These are phyloP conservation scores for Drosophila quinaria DNA, from an alignment of 2,888 invertebrate genomes.

Conservation along the genomic window DNA sequence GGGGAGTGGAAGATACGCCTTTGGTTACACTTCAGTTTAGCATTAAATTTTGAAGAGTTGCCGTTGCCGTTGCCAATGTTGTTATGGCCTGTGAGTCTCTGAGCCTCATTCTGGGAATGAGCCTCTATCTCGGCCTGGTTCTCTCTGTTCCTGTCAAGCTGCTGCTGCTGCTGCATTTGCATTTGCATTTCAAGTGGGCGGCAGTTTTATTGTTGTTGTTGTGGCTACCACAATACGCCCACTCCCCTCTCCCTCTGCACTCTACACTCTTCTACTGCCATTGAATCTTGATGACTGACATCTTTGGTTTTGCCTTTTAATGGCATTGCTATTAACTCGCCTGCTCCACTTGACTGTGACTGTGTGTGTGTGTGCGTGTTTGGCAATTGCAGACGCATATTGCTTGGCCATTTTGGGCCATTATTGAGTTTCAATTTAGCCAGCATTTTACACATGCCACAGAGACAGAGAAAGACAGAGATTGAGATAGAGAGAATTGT, in stretches of 20 bases:
- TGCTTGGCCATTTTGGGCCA: conserved; percentile 47
- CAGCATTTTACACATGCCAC: conserved; percentile 33
- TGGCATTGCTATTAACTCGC: conserved; percentile 60
- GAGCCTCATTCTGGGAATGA: conserved; percentile 11
- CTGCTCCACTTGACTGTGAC: conserved; percentile 23
- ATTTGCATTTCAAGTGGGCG: conserved; percentile 51
- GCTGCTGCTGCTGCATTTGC: conserved; percentile 47
- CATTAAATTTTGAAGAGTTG: conserved; percentile 80
- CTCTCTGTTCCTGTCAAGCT: conserved; percentile 27
- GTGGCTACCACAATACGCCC: conserved; percentile 60
- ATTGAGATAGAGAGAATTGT: neutral
- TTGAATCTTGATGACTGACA: conserved; percentile 40
- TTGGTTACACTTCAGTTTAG: conserved; percentile 82
- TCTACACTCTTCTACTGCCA: neutral
- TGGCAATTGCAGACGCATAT: conserved; percentile 31
- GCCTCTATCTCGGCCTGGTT: conserved; percentile 12
- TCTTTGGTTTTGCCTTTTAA: conserved; percentile 63
- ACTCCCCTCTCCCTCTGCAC: neutral
- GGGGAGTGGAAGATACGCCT: conserved; percentile 54
- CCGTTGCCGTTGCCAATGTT: conserved; percentile 50
- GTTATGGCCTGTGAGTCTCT: conserved; percentile 20
- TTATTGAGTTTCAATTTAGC: conserved; percentile 47
- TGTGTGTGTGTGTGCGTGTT: neutral
- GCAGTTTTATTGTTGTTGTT: conserved; percentile 33
- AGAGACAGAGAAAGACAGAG: neutral